Evolutionary conservation across 2,113 vertebrate genomes (phyloP), one percentile per base, ranked within the genome.

Genomic region (Urocitellus parryii): DNA sequence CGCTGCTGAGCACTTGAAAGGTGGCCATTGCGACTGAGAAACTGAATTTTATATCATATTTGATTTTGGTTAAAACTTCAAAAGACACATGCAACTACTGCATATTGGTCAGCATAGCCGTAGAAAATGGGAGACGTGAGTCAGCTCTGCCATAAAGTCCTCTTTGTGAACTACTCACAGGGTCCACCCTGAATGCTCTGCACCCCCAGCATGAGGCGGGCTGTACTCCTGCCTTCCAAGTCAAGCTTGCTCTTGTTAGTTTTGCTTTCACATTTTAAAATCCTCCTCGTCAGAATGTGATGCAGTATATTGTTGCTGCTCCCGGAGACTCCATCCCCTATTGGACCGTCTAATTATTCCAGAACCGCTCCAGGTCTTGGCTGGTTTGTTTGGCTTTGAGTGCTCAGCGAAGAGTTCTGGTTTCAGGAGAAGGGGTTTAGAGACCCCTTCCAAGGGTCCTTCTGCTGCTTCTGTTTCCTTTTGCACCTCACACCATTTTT

Each of bases 131-230:
- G 37, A 65, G 39, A 34, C 12, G 2, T 4, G 34, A 79, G 72
- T 37, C 16, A 20, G 22, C 25, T 32, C 32, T 83, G 29, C 5
- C 8, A 0, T 7, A 0, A 39, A 25, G 81, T 58, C 68, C 11
- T 5, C 77, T 53, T 10, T 8, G 32, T 32, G 39, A 56, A 1
- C 1, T 0, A 2, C 32, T 24, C 32, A 14, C 14, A 45, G 82
- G 32, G 42, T 3, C 3, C 0, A 73, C 2, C 29, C 37, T 17
- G 9, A 32, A 8, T 45, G 2, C 0, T 0, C 42, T 13, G 11
- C 0, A 0, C 24, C 12, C 32, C 29, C 32, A 6, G 0, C 2
- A 0, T 8, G 72, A 25, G 4, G 45, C 24, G 32, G 0, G 3
- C 51, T 11, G 5, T 14, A 4, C 12, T 8, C 39, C 92, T 25